phyloP scores from a whole-genome alignment of 2,113 vertebrate genomes.

The Grantiella picta region DNA sequence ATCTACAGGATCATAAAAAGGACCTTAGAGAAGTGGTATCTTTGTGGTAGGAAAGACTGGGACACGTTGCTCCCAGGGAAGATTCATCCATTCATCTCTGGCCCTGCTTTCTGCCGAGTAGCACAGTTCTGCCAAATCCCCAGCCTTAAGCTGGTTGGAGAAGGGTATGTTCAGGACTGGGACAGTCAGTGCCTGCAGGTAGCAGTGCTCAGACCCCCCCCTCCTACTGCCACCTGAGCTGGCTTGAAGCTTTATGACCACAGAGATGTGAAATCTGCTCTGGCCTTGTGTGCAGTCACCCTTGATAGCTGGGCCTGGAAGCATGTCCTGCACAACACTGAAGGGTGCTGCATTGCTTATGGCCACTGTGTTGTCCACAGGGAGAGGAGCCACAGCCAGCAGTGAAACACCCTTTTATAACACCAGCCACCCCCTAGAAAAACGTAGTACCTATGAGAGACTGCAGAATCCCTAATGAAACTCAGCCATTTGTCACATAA shows the following conservation, averaged over 20 bases:
- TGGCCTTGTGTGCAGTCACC: not conserved
- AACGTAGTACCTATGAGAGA: not conserved
- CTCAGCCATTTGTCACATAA: not conserved
- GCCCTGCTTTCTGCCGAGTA: too few species aligned
- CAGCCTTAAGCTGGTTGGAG: not conserved
- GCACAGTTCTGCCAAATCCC: not conserved
- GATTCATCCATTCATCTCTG: not conserved
- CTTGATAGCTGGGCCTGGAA: not conserved
- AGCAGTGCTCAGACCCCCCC: not conserved
- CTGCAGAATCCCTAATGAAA: not conserved
- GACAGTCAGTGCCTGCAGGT: fast-evolving
- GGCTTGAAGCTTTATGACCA: not conserved
- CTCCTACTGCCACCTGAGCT: not conserved
- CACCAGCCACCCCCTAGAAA: not conserved
- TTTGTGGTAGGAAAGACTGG: not conserved
- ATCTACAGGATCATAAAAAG: not conserved
- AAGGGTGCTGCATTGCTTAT: not conserved
- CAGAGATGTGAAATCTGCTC: not conserved
- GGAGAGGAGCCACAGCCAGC: not conserved
- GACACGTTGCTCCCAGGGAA: not conserved
- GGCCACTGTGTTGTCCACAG: not conserved
- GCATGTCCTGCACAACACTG: not conserved
- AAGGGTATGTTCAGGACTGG: not conserved
- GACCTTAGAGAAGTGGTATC: not conserved
- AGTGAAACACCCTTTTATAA: not conserved